A percentile compares a stretch with the other conserved stretches of the same genome.
Evolutionary conservation across 2,113 vertebrate species (phyloP).

Genomic region (Alaudala cheleensis): DNA sequence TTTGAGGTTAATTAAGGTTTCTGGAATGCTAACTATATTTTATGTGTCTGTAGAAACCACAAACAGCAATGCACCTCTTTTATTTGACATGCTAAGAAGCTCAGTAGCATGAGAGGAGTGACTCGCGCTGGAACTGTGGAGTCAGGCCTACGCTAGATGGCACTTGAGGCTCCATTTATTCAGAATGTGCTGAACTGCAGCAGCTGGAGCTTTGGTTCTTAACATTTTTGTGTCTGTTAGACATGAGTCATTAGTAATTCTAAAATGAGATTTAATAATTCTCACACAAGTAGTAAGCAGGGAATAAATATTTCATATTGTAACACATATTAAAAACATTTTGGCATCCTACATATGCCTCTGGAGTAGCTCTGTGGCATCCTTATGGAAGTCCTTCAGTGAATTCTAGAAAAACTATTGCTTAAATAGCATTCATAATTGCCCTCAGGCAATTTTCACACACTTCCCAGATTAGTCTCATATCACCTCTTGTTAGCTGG

Average conservation of each 20-base stretch:
- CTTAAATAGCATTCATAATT: not conserved
- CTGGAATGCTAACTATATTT: not conserved
- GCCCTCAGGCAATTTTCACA: not conserved
- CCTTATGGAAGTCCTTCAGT: not conserved
- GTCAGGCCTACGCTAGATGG: not conserved
- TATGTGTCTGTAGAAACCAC: not conserved
- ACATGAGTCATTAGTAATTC: not conserved
- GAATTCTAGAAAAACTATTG: not conserved
- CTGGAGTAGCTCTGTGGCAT: not conserved
- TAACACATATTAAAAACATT: not conserved
- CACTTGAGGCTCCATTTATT: slow-evolving; percentile 27
- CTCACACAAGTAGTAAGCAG: not conserved
- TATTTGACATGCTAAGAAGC: not conserved
- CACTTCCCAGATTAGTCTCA: not conserved
- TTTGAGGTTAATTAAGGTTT: not conserved
- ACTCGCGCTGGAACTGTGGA: not conserved
- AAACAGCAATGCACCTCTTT: not conserved
- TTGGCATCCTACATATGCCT: not conserved
- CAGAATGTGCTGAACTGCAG: not conserved
- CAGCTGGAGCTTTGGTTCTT: not conserved
- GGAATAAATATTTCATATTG: slow-evolving; percentile 36
- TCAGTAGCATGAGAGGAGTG: not conserved
- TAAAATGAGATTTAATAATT: slow-evolving; percentile 46
- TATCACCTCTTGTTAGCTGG: not conserved
- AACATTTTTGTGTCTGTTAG: not conserved